A percentile compares a stretch with the other conserved stretches of the same genome.
These are phyloP conservation scores for Sycobia sp. DNA, from an alignment of 1,140 invertebrate species.

Conservation along the genomic window DNA sequence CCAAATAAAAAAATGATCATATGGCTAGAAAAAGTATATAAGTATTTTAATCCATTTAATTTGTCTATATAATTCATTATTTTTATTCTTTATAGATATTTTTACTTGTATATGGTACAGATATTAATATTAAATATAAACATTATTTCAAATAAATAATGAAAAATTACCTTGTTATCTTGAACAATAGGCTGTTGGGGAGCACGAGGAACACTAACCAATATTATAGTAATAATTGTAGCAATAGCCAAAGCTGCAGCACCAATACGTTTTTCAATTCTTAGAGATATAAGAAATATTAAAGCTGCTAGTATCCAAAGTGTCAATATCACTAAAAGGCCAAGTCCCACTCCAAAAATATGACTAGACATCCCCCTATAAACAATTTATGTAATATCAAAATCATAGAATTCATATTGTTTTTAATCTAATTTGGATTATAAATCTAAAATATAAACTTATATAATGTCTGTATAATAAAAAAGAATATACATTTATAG, in stretches of 20 bases:
- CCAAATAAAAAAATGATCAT: constrained; percentile 66
- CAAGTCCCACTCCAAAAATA: constrained; percentile 63
- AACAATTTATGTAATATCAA: no score
- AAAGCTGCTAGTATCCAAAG: constrained; percentile 64
- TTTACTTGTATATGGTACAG: no score
- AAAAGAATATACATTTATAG: no score
- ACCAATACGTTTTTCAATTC: constrained; percentile 64
- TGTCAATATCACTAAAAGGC: constrained; percentile 63
- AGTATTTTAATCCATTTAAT: background rate
- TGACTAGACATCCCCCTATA: constrained; percentile 58
- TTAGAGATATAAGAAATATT: constrained; percentile 64
- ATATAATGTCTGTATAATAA: no score
- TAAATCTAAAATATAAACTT: no score
- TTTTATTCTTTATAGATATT: no score
- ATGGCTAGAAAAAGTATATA: constrained; percentile 60
- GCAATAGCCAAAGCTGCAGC: constrained; percentile 58
- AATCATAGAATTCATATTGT: no score
- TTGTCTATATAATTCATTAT: no score
- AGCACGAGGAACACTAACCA: constrained; percentile 62
- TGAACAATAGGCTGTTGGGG: constrained; percentile 45
- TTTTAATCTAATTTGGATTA: no score
- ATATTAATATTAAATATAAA: background rate
- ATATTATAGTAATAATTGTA: constrained; percentile 60
- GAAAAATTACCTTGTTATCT: constrained; percentile 49
- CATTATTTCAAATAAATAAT: background rate